These are phyloP conservation scores for Loriculus beryllinus DNA, from an alignment of 2,797 vertebrate species.

Conservation along the genomic window DNA sequence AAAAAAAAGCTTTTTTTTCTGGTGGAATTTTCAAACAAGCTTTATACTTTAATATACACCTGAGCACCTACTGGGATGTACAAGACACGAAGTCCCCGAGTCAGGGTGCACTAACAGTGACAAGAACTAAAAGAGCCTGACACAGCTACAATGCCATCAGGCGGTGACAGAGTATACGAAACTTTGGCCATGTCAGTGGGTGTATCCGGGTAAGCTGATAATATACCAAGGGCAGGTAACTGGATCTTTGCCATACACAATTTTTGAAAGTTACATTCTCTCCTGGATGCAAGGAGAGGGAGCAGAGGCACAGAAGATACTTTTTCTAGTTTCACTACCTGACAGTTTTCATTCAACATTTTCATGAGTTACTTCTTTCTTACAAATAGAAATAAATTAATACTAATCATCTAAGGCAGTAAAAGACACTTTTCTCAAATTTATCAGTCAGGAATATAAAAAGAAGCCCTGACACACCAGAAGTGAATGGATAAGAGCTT, in stretches of 20 bases:
- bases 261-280: not conserved
- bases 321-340: not conserved
- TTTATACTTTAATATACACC: not conserved
- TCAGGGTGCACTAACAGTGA: not conserved
- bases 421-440: not conserved
- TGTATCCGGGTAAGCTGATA: not conserved
- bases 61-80: not conserved
- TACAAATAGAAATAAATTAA: not conserved
- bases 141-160: conserved; percentile 32
- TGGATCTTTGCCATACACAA: not conserved
- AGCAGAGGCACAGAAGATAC: not conserved
- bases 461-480: not conserved
- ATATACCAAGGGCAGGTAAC: not conserved
- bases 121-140: not conserved
- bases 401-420: not conserved
- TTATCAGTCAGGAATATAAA: not conserved
- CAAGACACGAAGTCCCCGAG: not conserved
- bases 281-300: not conserved
- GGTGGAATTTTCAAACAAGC: not conserved
- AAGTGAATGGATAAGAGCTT: not conserved
- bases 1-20: not conserved
- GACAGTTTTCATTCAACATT: not conserved
- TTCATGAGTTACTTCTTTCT: not conserved
- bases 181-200: not conserved
- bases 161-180: not conserved